Percentiles rank a stretch among this genome's conserved stretches.
These are phyloP conservation scores for Scomber colias DNA, from an alignment of 2,113 vertebrate genomes.

Conservation along the genomic window DNA sequence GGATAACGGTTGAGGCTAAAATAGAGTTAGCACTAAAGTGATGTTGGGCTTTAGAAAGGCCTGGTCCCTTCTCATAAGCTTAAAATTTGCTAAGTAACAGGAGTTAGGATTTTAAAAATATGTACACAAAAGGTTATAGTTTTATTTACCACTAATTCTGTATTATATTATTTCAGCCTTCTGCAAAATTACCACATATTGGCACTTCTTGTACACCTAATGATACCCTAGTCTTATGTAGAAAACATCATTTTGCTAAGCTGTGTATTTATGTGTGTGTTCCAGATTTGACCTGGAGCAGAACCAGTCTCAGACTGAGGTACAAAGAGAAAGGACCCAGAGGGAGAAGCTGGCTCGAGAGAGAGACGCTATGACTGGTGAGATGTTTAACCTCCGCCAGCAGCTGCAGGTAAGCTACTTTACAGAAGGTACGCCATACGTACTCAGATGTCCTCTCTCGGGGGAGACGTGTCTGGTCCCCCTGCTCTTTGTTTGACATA, in stretches of 20 bases:
- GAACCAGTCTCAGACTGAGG: constrained; percentile 91
- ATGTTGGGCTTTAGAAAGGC: neutral
- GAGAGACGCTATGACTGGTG: constrained; percentile 91
- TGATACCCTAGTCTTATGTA: neutral
- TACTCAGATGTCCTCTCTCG: constrained; percentile 25
- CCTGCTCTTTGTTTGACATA: constrained; percentile 43
- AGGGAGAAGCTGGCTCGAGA: constrained; percentile 93
- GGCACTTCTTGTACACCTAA: neutral
- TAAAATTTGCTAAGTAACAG: constrained; percentile 1
- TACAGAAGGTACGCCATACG: constrained; percentile 17
- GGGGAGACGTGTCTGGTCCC: constrained; percentile 39
- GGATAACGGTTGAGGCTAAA: constrained; percentile 50
- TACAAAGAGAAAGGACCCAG: constrained; percentile 90
- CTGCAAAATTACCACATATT: neutral
- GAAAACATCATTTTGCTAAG: constrained; percentile 18
- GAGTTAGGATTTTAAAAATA: neutral
- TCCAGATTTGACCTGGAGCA: constrained; percentile 95
- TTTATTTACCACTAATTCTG: neutral
- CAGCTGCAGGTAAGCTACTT: constrained; percentile 90
- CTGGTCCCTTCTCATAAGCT: neutral
- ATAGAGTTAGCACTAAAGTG: constrained; percentile 21
- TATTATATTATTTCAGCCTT: neutral
- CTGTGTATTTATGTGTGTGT: constrained; percentile 11
- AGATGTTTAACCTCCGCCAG: constrained; percentile 94
- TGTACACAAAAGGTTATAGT: neutral